Evolutionary conservation across 1,140 invertebrate genomes (phyloP), one percentile per base, ranked within the genome.

Genomic region (Pachypsylla venusta): DNA sequence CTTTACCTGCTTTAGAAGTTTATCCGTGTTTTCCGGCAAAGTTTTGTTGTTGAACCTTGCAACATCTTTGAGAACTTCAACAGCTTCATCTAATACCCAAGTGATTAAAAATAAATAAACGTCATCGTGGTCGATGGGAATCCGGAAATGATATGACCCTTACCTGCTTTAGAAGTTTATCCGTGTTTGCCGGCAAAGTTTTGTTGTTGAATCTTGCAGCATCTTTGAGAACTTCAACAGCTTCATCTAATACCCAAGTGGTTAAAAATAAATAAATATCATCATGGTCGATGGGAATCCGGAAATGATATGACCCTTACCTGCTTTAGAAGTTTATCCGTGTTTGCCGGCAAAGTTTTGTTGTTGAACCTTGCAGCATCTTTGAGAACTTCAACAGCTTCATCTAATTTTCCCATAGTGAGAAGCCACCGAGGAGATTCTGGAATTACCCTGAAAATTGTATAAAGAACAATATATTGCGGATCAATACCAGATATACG

Each of bases 361-460:
- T 76, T 75, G 68, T 84, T 84, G 59, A 79, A 78, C 55, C 64
- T 68, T 3, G 85, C 83, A 1, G 85, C 85, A 63, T 76, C 75
- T 67, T 80, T 70, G 53, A 92, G 69, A 58, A 88, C 81, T 42
- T 68, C 69, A 61, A 81, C 76, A 0, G 86, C 83, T 74, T 85
- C 80, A 48, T 81, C 75, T 2, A 76, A 75, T 62, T 79, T 77
- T 53, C 85, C 84, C 68, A 85, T 79, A 24, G 84, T 81, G 25
- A 90, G 69, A 19, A 91, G 71, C 88, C 88, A 92, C 62, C 87
- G 76, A 12, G 88, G 87, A 2, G 87, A 90, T 77, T 91, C 87
- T 1, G 87, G 87, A 22, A 90, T 71, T 19, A 89, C 73, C 74
- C 83, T 68, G 39, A 53, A 27, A 59, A 2, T 54, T 1, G 39